Evolutionary conservation across 2,888 invertebrate species (phyloP).

Genomic region (Apotomis betuletana): DNA sequence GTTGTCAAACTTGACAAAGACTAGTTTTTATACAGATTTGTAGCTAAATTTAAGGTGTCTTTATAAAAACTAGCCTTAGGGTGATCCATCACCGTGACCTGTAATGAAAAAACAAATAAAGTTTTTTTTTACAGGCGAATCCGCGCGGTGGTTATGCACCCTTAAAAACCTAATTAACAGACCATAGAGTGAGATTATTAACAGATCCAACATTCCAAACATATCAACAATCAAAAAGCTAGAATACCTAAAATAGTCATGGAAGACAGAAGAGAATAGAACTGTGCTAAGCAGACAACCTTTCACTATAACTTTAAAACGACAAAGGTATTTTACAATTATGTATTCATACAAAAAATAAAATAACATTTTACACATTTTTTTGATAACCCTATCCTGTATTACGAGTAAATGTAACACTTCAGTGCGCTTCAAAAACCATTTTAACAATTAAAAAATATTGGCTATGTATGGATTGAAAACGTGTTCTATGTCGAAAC

Average conservation of each 20-base stretch:
- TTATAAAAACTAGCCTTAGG: slow-evolving; percentile 12
- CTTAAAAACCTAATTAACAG: slow-evolving; percentile 7
- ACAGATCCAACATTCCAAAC: slow-evolving; percentile 33
- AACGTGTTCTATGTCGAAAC: slow-evolving; percentile 22
- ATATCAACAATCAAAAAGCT: slow-evolving; percentile 27
- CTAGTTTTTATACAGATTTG: slow-evolving; percentile 12
- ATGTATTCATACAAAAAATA: slow-evolving; percentile 42
- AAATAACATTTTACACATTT: slow-evolving; percentile 39
- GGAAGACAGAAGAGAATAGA: slow-evolving; percentile 31
- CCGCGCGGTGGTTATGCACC: too few species aligned
- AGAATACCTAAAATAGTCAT: slow-evolving; percentile 32
- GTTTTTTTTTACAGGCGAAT: too few species aligned
- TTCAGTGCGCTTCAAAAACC: too few species aligned
- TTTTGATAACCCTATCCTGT: not conserved
- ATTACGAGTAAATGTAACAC: not conserved
- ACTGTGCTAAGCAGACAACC: slow-evolving; percentile 24
- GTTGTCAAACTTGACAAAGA: slow-evolving; percentile 3
- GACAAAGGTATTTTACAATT: not conserved
- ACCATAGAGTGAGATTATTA: slow-evolving; percentile 31
- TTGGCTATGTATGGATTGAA: not conserved
- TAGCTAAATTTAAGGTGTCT: not conserved
- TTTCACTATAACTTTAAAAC: slow-evolving; percentile 16
- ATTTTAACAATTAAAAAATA: not conserved
- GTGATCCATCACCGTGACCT: too few species aligned
- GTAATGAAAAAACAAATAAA: too few species aligned